Base-by-base conservation (phyloP, 37 sponge, comb jelly and placozoan species). In the Amphimedon queenslandica region DNA sequence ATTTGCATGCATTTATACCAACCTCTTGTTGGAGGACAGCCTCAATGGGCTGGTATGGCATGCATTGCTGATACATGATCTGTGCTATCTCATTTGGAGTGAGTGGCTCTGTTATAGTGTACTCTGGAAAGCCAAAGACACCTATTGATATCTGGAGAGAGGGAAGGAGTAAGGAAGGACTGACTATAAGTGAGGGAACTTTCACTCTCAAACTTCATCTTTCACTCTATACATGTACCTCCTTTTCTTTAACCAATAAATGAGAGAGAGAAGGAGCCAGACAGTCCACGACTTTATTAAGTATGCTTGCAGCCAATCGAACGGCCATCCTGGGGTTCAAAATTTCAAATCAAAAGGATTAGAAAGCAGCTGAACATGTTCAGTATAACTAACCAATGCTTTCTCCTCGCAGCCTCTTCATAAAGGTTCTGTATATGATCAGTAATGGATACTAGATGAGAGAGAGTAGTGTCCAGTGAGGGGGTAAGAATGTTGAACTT, bases 61-160 rank as follows among this genome's bases (percentile, higher is more conserved):
- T 67, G 33, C 86, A 86, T 34, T 72, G 83, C n/a, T 80, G 63
- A 42, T 84, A 92, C 29, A 92, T 73, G 10, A 88, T 83, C 43
- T 77, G 57, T 35, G 64, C 75, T 4, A 92, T 35, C 27, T 76
- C 88, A n/a, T 77, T 67, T 37, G 93, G 93, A 56, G 47, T 42
- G 37, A 92, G 25, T 24, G 93, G 93, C 58, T 83, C 89, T 32
- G 70, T 74, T 36, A 92, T 77, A 18, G 80, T 77, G 29, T 71
- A 58, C 67, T 92, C 93, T 1, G 82, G 65, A 53, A 67, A 81
- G 2, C 88, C 84, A 79, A 83, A 87, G 27, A 87, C 79, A 37
- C 93, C 89, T 65, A 92, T 76, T n/a, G 85, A 84, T 23, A 92
- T 72, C 93, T 92, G 35, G n/a, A n/a, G n/a, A n/a, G n/a, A n/a